Percentiles rank a stretch among this genome's conserved stretches.
phyloP scores from a whole-genome alignment of 2,797 vertebrate genomes.

The Cirrhinus molitorella region DNA sequence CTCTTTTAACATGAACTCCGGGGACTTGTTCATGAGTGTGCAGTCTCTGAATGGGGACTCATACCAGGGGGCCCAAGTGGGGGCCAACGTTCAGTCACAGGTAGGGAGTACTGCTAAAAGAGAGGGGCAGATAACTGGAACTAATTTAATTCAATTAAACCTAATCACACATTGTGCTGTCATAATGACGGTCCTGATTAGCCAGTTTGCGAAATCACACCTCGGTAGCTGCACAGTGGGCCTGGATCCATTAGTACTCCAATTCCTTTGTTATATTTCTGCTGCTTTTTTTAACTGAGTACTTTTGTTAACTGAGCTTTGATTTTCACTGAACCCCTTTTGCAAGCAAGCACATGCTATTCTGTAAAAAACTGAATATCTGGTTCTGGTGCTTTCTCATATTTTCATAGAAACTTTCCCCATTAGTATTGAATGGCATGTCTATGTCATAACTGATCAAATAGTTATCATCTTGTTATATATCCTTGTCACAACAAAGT shows the following conservation, averaged over 20 bases:
- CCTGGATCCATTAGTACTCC: background rate
- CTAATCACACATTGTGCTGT: conserved; percentile 24
- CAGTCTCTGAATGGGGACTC: conserved; percentile 99
- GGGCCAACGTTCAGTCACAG: conserved; percentile 99
- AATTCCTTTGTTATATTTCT: conserved; percentile 11
- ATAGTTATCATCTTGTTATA: conserved; percentile 5
- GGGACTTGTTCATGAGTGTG: conserved; percentile 99
- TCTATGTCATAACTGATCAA: conserved; percentile 37
- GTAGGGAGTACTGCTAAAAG: conserved; percentile 79
- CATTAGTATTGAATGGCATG: background rate
- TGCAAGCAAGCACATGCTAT: conserved; percentile 7
- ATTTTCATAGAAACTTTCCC: background rate
- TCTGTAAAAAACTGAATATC: background rate
- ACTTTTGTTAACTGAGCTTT: conserved; percentile 11
- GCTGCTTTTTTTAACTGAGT: background rate
- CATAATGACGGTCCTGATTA: background rate
- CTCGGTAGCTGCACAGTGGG: background rate
- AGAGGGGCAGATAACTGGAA: conserved; percentile 12
- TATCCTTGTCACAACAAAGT: conserved; percentile 42
- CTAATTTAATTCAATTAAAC: conserved; percentile 31
- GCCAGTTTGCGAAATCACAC: background rate
- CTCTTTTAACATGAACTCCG: conserved; percentile 99
- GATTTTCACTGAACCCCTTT: background rate
- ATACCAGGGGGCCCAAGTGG: conserved; percentile 99
- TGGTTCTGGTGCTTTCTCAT: background rate